Conservation (phyloP, 2,888 invertebrate genomes). For the Oxyteleia sp. region DNA sequence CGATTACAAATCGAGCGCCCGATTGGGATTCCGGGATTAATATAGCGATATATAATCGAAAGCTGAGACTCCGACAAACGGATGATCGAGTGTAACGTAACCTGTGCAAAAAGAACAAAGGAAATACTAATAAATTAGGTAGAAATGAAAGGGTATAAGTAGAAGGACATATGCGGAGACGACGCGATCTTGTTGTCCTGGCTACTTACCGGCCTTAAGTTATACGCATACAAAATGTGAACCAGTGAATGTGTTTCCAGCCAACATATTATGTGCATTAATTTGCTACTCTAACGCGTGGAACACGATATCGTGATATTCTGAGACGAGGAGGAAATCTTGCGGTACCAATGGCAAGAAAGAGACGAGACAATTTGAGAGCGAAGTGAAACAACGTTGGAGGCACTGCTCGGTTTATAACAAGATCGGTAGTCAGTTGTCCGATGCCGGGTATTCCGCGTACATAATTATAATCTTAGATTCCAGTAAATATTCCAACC, state of each 20-base stretch:
- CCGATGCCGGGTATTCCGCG: no score
- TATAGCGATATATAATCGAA: conserved; percentile 86
- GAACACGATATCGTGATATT: conserved; percentile 84
- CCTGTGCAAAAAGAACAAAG: conserved; percentile 59
- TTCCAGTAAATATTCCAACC: no score
- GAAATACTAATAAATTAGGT: conserved; percentile 57
- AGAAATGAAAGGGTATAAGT: conserved; percentile 50
- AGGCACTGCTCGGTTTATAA: no score
- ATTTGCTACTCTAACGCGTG: conserved; percentile 83
- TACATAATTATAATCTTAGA: no score
- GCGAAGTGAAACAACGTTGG: conserved; percentile 14
- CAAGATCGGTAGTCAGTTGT: no score
- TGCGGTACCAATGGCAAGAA: conserved; percentile 18
- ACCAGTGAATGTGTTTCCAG: conserved; percentile 84
- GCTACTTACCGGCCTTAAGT: conserved; percentile 79
- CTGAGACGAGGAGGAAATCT: conserved; percentile 49
- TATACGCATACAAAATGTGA: conserved; percentile 82
- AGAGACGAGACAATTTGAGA: conserved; percentile 1
- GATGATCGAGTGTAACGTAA: conserved; percentile 66
- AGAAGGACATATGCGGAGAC: conserved; percentile 56
- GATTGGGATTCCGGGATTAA: conserved; percentile 85
- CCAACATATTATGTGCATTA: conserved; percentile 86
- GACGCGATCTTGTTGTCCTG: conserved; percentile 65
- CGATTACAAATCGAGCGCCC: conserved; percentile 86
- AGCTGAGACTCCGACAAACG: conserved; percentile 82